A percentile compares a stretch with the other conserved stretches of the same genome.
Conservation (phyloP, 1,140 invertebrate species). For the Bombus picipes region DNA sequence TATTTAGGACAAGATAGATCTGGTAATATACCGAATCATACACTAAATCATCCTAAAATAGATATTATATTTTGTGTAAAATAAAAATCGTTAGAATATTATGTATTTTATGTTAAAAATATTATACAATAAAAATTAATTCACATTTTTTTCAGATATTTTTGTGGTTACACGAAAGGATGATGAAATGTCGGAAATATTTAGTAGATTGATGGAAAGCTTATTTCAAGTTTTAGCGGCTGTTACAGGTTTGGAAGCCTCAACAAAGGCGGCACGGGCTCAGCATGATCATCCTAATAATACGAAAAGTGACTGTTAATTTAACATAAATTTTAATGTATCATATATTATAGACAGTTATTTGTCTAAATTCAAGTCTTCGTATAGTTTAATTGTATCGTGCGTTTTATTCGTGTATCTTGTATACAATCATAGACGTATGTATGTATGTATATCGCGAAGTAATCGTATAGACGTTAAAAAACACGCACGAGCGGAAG, state of each 20-base stretch:
- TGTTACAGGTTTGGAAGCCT: conserved; percentile 83
- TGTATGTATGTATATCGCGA: conserved; percentile 47
- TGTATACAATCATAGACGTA: conserved; percentile 51
- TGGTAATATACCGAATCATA: conserved; percentile 79
- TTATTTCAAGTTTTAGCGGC: conserved; percentile 86
- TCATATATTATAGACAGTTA: conserved; percentile 35
- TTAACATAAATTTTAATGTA: conserved; percentile 55
- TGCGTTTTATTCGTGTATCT: conserved; percentile 44
- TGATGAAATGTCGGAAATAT: conserved; percentile 86
- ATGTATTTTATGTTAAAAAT: too few relatives aligned
- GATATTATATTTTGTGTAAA: too few relatives aligned
- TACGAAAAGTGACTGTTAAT: conserved; percentile 78
- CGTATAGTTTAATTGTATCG: conserved; percentile 57
- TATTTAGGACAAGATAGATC: conserved; percentile 87
- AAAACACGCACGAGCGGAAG: conserved; percentile 28
- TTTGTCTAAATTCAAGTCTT: conserved; percentile 49
- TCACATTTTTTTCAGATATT: conserved; percentile 81
- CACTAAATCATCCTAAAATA: background rate
- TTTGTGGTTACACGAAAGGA: conserved; percentile 86
- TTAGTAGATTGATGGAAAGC: conserved; percentile 86
- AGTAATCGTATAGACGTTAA: conserved; percentile 21
- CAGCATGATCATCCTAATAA: conserved; percentile 75
- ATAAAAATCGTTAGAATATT: too few relatives aligned
- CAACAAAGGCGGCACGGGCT: conserved; percentile 74
- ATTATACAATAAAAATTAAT: background rate